These are phyloP conservation scores for Oncorhynchus masou DNA, from an alignment of 2,113 vertebrate genomes.

Conservation along the genomic window DNA sequence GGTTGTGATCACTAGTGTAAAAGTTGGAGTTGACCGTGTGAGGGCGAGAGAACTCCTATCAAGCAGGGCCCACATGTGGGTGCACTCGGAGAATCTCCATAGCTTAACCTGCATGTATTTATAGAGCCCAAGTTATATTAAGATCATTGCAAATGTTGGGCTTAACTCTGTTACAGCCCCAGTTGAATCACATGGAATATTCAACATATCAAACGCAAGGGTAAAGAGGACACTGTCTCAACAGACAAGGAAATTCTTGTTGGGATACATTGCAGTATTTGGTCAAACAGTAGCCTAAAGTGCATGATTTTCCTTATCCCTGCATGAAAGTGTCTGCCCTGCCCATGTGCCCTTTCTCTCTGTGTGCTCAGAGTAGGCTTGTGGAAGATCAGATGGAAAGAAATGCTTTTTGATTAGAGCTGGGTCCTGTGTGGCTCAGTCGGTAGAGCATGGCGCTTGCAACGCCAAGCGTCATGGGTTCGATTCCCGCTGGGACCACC, in stretches of 20 bases:
- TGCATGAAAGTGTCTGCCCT: too few species aligned
- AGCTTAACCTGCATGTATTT: constrained; percentile 66
- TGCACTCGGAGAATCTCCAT: constrained; percentile 47
- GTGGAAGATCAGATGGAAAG: too few species aligned
- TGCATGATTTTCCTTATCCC: too few species aligned
- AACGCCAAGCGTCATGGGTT: too few species aligned
- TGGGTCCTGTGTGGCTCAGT: too few species aligned
- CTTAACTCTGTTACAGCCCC: constrained; percentile 47
- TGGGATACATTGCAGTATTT: too few species aligned
- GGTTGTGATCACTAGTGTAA: constrained; percentile 29
- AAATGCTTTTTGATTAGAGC: too few species aligned
- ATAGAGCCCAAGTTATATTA: constrained; percentile 65
- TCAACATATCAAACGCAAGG: background rate
- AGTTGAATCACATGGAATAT: constrained; percentile 12
- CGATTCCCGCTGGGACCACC: too few species aligned
- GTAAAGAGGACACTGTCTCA: background rate
- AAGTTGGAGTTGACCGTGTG: constrained; percentile 58
- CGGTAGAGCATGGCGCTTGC: too few species aligned
- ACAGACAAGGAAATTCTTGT: background rate
- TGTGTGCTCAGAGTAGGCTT: too few species aligned
- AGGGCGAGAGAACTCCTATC: constrained; percentile 41
- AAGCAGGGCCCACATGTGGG: constrained; percentile 59
- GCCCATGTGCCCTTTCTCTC: too few species aligned
- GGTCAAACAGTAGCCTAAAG: too few species aligned
- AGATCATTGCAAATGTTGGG: constrained; percentile 60